Evolutionary conservation across 2,113 vertebrate species (phyloP).

Genomic region (Jacana jacana): DNA sequence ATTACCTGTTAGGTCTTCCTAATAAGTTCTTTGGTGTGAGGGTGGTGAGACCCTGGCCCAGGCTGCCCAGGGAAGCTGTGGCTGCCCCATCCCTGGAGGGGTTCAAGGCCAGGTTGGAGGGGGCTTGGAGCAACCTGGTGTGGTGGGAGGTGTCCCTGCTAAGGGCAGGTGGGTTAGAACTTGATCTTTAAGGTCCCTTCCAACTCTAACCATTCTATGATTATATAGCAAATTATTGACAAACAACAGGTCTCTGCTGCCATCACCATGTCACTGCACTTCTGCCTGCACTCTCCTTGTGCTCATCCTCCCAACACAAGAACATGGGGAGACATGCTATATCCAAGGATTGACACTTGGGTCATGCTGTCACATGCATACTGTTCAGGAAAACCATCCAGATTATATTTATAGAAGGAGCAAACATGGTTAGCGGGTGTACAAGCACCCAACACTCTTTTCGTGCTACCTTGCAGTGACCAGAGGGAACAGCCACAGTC

Average conservation of each 20-base stretch:
- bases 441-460: not conserved
- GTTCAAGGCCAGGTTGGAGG: no score
- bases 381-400: not conserved
- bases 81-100: no score
- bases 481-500: not conserved
- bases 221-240: fast-evolving
- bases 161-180: no score
- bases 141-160: no score
- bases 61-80: no score
- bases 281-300: not conserved
- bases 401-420: not conserved
- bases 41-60: no score
- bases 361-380: not conserved
- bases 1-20: no score
- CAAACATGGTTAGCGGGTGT: not conserved
- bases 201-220: no score
- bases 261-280: not conserved
- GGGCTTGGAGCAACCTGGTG: no score
- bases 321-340: fast-evolving
- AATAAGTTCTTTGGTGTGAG: no score
- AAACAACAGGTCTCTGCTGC: not conserved
- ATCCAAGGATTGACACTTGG: not conserved
- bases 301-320: not conserved
- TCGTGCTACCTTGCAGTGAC: not conserved
- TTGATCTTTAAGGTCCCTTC: no score